Conservation (phyloP, 2,888 invertebrate genomes). For the Parnassius mnemosyne region DNA sequence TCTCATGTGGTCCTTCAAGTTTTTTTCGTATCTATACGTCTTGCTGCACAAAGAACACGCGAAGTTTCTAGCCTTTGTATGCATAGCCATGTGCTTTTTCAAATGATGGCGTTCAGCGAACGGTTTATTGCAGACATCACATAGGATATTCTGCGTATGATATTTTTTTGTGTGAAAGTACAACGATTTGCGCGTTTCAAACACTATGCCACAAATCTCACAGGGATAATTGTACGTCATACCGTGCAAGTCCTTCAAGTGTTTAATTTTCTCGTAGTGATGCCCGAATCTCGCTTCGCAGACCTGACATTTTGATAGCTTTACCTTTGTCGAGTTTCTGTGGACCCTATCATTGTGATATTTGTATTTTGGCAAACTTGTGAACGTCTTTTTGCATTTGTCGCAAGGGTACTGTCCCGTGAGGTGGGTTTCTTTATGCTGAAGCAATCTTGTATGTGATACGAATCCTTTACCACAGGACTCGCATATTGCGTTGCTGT, state of each 20-base stretch:
- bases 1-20: constrained; percentile 42
- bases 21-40: constrained; percentile 42
- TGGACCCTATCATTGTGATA: constrained; percentile 34
- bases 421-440: constrained; percentile 60
- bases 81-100: constrained; percentile 39
- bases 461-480: constrained; percentile 62
- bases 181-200: constrained; percentile 51
- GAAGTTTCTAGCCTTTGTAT: constrained; percentile 36
- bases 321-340: constrained; percentile 23
- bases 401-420: constrained; percentile 62
- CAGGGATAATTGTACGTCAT: constrained; percentile 37
- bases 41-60: constrained; percentile 39
- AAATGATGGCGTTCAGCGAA: constrained; percentile 33
- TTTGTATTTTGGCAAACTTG: constrained; percentile 31
- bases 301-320: constrained; percentile 33
- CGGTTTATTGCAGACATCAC: constrained; percentile 34
- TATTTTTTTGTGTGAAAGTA: constrained; percentile 31
- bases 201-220: constrained; percentile 60
- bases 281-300: constrained; percentile 34
- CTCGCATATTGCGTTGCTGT: constrained; percentile 62
- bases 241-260: constrained; percentile 32
- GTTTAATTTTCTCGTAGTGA: constrained; percentile 35
- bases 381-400: constrained; percentile 54
- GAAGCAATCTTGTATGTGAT: constrained; percentile 56
- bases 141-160: constrained; percentile 33